Evolutionary conservation across 2,888 invertebrate genomes (phyloP).

Genomic region (Cacoxenus indagator): DNA sequence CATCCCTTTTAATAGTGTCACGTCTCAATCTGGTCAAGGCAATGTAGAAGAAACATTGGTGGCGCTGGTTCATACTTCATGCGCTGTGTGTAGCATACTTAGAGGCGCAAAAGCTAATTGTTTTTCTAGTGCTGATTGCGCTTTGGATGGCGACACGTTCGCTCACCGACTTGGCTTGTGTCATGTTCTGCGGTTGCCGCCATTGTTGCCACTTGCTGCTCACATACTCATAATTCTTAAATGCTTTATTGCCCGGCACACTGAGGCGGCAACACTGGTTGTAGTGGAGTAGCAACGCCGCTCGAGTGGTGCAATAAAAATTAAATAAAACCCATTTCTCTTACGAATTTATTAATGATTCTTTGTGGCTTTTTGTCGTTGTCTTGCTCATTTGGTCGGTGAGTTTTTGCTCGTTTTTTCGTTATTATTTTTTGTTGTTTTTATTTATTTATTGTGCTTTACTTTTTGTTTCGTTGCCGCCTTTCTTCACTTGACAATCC

Average conservation of each 20-base stretch:
- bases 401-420: conserved; percentile 25
- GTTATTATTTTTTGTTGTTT: conserved; percentile 15
- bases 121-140: conserved; percentile 3
- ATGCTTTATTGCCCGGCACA: conserved; percentile 14
- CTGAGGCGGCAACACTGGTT: background rate
- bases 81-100: conserved; percentile 16
- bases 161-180: background rate
- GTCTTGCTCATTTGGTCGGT: conserved; percentile 32
- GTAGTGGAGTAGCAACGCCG: background rate
- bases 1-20: conserved; percentile 13
- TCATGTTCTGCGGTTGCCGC: background rate
- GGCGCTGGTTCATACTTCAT: conserved; percentile 3
- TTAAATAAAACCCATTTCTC: conserved; percentile 59
- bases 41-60: background rate
- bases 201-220: background rate
- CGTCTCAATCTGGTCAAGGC: conserved; percentile 19
- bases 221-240: conserved; percentile 19
- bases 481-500: conserved; percentile 7
- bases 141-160: too few species aligned
- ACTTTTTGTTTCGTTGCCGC: conserved; percentile 14
- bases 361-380: conserved; percentile 19
- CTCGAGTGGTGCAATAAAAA: conserved; percentile 47
- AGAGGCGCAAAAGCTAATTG: conserved; percentile 18
- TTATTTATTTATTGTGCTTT: conserved; percentile 1
- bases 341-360: conserved; percentile 58